Base-by-base conservation (phyloP, 2,797 vertebrate genomes). In the Austrolebias charrua region DNA sequence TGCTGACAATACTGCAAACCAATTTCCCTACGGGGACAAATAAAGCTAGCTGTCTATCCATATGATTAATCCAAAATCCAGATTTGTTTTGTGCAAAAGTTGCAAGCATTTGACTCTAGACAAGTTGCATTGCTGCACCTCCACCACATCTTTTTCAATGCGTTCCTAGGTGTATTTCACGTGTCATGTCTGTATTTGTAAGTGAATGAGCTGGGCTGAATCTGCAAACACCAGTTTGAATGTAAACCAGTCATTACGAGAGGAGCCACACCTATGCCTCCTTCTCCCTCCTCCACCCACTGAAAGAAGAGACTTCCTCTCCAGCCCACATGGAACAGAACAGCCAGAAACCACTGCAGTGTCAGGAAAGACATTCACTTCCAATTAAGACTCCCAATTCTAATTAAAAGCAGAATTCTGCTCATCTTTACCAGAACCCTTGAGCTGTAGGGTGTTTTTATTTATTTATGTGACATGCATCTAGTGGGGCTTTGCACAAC, bases 141-240 rank as follows among this genome's bases (percentile, higher is more conserved):
- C 2, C 24, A 3, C 24, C 24, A 24, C 40, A 64, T 16, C 58
- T 19, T 14, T 69, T 73, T 43, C 69, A 54, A 42, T 46, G 55
- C 4, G 6, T 60, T 52, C n/a, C n/a, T n/a, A n/a, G n/a, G n/a
- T n/a, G n/a, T n/a, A n/a, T n/a, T n/a, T n/a, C n/a, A n/a, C n/a
- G n/a, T n/a, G n/a, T n/a, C n/a, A n/a, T n/a, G 63, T 48, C 60
- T 62, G 46, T 64, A 65, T 76, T 64, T 73, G 76, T 69, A 66
- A 63, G 73, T 82, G 81, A 82, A 78, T 64, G 68, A 54, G 72
- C 63, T 1, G 54, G 45, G 65, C 47, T 45, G 73, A 60, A 78
- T 76, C 84, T 53, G 73, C 85, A 90, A 88, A 89, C 85, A 87
- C 79, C 24, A 70, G 75, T 86, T 87, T 76, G 69, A 84, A 78